These are phyloP conservation scores for Megaceryle torquata DNA, from an alignment of 2,113 vertebrate genomes.

Conservation along the genomic window DNA sequence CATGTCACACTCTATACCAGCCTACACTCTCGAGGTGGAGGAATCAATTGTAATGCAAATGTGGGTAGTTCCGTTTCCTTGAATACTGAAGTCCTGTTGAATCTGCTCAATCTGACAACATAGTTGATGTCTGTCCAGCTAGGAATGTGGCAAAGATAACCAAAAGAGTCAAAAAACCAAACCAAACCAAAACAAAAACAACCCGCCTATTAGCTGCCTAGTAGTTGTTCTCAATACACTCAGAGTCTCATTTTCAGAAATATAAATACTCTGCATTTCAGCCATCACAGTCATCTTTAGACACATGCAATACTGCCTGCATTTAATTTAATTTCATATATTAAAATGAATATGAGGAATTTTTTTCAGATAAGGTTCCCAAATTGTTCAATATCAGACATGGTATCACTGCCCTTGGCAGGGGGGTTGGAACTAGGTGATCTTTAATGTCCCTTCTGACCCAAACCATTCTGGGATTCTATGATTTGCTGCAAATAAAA, in stretches of 20 bases:
- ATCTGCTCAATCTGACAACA: not conserved
- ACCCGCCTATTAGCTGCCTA: not conserved
- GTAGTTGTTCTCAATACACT: not conserved
- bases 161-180: not conserved
- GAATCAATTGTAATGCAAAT: conserved; percentile 3
- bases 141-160: not conserved
- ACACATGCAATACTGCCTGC: not conserved
- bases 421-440: not conserved
- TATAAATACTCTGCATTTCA: not conserved
- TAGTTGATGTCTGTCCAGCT: not conserved
- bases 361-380: not conserved
- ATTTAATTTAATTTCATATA: not conserved
- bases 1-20: not conserved
- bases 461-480: not conserved
- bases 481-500: not conserved
- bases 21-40: not conserved
- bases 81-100: not conserved
- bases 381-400: not conserved
- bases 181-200: not conserved
- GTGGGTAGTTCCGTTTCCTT: not conserved
- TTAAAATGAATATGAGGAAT: not conserved
- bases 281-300: not conserved
- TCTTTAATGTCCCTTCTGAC: not conserved
- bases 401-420: too few species aligned
- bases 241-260: not conserved